Percentiles rank a stretch among this genome's conserved stretches.
phyloP scores from a whole-genome alignment of 2,888 invertebrate species.

The Limenitis camilla region DNA sequence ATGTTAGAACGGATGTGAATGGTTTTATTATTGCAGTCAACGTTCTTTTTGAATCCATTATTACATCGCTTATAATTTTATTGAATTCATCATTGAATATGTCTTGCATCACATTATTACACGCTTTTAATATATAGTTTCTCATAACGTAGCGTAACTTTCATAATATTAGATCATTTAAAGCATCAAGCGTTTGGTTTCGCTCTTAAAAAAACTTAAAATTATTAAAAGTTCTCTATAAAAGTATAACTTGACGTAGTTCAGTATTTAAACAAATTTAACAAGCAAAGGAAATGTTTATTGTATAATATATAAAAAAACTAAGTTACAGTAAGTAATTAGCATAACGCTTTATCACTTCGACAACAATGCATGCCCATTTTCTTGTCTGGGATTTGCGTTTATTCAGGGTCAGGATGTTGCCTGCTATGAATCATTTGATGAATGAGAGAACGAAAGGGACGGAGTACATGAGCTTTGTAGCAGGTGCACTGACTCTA shows the following conservation, averaged over 20 bases:
- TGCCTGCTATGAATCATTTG: slow-evolving; percentile 14
- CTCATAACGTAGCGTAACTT: too few species aligned
- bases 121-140: neutral
- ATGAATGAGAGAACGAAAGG: slow-evolving; percentile 17
- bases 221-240: too few species aligned
- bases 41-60: neutral
- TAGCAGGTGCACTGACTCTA: slow-evolving; percentile 14
- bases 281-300: too few species aligned
- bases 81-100: neutral
- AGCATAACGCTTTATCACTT: neutral
- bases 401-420: slow-evolving; percentile 17
- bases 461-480: slow-evolving; percentile 6
- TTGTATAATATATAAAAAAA: neutral
- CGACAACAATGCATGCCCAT: slow-evolving; percentile 2
- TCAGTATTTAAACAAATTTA: too few species aligned
- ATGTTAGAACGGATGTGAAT: slow-evolving; percentile 12
- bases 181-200: too few species aligned
- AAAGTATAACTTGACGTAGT: too few species aligned
- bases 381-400: slow-evolving; percentile 8
- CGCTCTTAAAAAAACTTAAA: too few species aligned
- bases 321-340: neutral
- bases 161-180: too few species aligned
- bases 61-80: too few species aligned
- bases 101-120: neutral
- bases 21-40: slow-evolving; percentile 11